Evolutionary conservation across 1,140 invertebrate genomes (phyloP).

Genomic region (Lanistes nyassanus): DNA sequence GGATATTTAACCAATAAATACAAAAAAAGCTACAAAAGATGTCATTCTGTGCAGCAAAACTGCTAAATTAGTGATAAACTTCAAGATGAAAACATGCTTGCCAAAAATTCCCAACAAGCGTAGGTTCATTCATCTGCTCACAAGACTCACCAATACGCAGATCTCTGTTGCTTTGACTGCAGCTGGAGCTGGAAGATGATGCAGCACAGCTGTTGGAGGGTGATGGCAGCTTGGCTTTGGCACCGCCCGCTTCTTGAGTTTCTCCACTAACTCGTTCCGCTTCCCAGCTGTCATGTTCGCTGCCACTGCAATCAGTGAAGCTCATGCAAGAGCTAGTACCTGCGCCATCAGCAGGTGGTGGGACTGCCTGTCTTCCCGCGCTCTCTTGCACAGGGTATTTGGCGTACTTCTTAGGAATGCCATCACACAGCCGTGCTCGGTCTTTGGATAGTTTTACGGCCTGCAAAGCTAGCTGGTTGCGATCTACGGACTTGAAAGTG

Average conservation of each 20-base stretch:
- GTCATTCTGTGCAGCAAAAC: no score
- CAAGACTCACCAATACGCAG: neutral
- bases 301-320: no score
- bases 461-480: slow-evolving; percentile 87
- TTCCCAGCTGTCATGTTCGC: neutral
- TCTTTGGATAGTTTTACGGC: slow-evolving; percentile 87
- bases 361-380: neutral
- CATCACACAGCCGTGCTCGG: slow-evolving; percentile 73
- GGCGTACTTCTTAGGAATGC: slow-evolving; percentile 45
- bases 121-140: neutral
- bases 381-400: slow-evolving; percentile 35
- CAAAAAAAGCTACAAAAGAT: no score
- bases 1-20: neutral
- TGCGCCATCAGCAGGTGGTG: neutral
- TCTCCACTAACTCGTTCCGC: neutral
- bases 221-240: neutral
- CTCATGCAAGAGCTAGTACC: neutral
- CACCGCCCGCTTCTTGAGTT: slow-evolving; percentile 4
- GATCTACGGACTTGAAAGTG: slow-evolving; percentile 40
- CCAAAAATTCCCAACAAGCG: neutral
- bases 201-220: neutral
- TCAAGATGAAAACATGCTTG: no score
- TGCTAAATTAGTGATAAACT: no score
- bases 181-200: slow-evolving; percentile 3
- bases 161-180: neutral